Conservation (phyloP, 2,113 vertebrate species). For the Marmota flaviventris region DNA sequence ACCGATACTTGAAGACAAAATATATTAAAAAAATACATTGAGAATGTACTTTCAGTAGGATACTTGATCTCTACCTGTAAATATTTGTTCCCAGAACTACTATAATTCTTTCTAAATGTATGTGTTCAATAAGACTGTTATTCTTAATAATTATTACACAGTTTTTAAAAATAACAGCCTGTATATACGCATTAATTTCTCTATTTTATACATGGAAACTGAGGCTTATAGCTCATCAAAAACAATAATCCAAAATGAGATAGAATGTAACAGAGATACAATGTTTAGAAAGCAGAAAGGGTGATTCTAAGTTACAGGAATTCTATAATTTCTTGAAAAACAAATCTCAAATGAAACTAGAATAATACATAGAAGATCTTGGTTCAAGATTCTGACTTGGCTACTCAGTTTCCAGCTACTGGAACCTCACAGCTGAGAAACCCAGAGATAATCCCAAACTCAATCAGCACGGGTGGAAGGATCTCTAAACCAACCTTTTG, state of each 20-base stretch:
- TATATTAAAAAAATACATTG: neutral
- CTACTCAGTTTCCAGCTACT: neutral
- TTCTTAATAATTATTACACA: neutral
- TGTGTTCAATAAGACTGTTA: neutral
- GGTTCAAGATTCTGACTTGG: neutral
- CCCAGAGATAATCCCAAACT: neutral
- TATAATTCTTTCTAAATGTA: conserved; percentile 6
- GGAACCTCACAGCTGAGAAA: neutral
- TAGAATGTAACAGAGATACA: neutral
- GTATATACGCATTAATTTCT: neutral
- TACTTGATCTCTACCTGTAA: neutral
- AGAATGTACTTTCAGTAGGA: neutral
- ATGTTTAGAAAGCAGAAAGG: neutral
- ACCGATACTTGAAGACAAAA: conserved; percentile 5
- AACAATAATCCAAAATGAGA: neutral
- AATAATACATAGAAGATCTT: neutral
- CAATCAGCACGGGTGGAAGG: neutral
- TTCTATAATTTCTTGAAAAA: neutral
- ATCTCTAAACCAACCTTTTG: neutral
- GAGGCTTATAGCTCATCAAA: neutral
- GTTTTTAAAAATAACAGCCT: neutral
- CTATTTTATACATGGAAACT: neutral
- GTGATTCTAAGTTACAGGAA: neutral
- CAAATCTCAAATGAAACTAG: neutral
- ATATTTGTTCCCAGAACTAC: neutral